Base-by-base conservation (phyloP, 2,113 vertebrate genomes). In the Serilophus lunatus region DNA sequence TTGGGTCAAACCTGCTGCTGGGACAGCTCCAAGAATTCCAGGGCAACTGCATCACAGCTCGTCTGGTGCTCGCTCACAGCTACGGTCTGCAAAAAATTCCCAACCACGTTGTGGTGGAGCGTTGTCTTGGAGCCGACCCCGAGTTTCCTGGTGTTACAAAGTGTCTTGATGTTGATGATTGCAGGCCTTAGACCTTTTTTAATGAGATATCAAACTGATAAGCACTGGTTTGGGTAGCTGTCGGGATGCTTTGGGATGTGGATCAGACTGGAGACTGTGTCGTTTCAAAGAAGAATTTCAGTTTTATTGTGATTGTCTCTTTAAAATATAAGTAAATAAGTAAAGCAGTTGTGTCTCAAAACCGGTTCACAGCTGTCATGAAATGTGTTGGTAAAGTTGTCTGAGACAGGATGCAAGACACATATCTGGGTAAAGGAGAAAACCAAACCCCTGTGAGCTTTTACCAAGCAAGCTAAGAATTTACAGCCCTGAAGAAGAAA, bases 31-130 rank as follows among this genome's bases (percentile, higher is more conserved):
- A 96, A 51, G 82, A 86, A 90, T 93, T 93, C 88, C 76, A 53
- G 61, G 72, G 85, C 0, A 1, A 68, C 64, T n/a, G 80, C 56
- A 38, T 59, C 68, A 35, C 12, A 3, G 68, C 63, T 80, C 1
- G 0, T 31, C 44, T 1, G 1, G 47, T 0, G 0, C 60, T 75
- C 0, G 1, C 45, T 77, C 3, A 1, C n/a, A 40, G 54, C 60
- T 64, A 1, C 9, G 1, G 6, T 7, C 68, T 47, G 77, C 42
- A 64, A 63, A 91, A 78, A 70, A 66, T 60, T 6, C 69, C 22
- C 29, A 50, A 18, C 64, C 53, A 18, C 0, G 1, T 9, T 29
- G 47, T 29, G 71, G 25, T 16, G 56, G 63, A 60, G 38, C 3
- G 4, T 51, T 68, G 12, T 19, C 63, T 79, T 29, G 56, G 14